phyloP scores from a whole-genome alignment of 1,140 invertebrate species.

The Drosophila repleta region DNA sequence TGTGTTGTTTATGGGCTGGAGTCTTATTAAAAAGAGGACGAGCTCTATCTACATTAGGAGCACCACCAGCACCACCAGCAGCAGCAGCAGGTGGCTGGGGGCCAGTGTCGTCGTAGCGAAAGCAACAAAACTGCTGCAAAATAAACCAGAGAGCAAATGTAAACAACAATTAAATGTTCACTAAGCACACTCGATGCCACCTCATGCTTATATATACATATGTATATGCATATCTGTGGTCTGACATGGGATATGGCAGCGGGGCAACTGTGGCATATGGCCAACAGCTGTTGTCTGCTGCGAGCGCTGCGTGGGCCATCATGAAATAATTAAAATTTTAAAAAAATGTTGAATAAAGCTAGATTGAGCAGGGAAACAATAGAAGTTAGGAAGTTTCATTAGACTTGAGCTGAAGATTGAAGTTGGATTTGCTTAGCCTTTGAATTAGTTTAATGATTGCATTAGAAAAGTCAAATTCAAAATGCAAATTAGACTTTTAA shows the following conservation, averaged over 20 bases:
- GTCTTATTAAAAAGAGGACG: conserved; percentile 63
- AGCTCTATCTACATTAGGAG: neutral
- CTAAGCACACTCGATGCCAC: conserved; percentile 64
- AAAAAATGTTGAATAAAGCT: no score
- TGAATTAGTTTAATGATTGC: no score
- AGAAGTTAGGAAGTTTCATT: no score
- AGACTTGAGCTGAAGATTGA: no score
- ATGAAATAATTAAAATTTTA: no score
- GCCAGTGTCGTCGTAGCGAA: neutral
- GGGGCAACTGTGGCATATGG: conserved; percentile 8
- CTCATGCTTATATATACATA: neutral
- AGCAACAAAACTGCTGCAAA: conserved; percentile 47
- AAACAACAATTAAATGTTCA: conserved; percentile 82
- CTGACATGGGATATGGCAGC: neutral
- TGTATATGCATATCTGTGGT: neutral
- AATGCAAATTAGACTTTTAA: no score
- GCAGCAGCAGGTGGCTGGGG: neutral
- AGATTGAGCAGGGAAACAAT: no score
- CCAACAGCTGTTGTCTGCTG: no score
- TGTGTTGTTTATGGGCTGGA: conserved; percentile 40
- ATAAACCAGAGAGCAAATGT: conserved; percentile 79
- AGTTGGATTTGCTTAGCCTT: no score
- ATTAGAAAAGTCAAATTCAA: no score
- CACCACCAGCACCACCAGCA: no score
- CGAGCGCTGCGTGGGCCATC: no score